Percentiles rank a stretch among this genome's conserved stretches.
Conservation (phyloP, 2,113 vertebrate genomes). For the Charina bottae region DNA sequence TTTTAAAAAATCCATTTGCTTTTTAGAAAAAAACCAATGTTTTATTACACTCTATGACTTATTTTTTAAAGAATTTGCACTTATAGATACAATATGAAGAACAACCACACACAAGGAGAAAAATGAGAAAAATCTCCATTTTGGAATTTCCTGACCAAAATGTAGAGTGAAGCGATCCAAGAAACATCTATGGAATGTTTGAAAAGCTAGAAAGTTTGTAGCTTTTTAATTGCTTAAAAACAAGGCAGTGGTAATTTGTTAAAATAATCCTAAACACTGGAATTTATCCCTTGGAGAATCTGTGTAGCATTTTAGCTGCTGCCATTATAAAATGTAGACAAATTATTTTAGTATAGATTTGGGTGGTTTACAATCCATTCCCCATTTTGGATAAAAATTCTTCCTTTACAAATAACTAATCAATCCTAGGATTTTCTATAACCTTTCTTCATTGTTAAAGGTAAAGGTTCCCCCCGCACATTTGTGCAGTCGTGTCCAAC, state of each 20-base stretch:
- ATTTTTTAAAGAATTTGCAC: neutral
- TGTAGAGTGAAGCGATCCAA: slow-evolving; percentile 50
- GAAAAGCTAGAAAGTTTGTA: slow-evolving; percentile 46
- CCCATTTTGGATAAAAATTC: neutral
- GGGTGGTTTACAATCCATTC: neutral
- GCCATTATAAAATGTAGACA: neutral
- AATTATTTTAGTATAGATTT: neutral
- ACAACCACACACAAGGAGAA: neutral
- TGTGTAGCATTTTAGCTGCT: neutral
- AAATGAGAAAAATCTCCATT: slow-evolving; percentile 48
- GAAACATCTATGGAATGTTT: slow-evolving; percentile 44
- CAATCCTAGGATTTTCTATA: neutral
- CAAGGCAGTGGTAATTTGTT: neutral
- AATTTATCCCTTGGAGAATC: neutral
- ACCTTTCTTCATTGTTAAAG: neutral
- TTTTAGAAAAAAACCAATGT: neutral
- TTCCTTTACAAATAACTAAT: neutral
- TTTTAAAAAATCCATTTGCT: slow-evolving; percentile 11
- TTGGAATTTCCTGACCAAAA: slow-evolving; percentile 43
- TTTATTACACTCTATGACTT: neutral
- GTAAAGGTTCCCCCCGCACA: no score
- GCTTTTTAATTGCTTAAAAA: neutral
- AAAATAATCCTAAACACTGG: neutral
- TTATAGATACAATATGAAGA: neutral
- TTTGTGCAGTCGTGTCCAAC: no score